Percentiles rank a stretch among this genome's conserved stretches.
These are phyloP conservation scores for Cassiopea andromeda DNA, from an alignment of 30 jellyfish, hydroid and myxozoan species.

Conservation along the genomic window DNA sequence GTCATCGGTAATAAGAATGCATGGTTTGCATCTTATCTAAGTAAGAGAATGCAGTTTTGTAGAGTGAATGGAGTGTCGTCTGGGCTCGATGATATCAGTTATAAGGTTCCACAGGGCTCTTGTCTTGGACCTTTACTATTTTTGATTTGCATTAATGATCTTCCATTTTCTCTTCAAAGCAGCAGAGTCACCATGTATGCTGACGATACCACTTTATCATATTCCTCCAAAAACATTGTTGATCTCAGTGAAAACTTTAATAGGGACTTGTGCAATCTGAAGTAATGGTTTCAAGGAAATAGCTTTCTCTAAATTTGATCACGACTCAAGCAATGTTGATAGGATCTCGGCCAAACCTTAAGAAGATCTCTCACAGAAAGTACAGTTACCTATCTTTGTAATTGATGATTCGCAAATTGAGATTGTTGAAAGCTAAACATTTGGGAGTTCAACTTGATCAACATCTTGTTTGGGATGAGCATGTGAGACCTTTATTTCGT, in stretches of 20 bases:
- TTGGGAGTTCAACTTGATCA: not conserved
- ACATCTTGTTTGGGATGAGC: constrained; percentile 5
- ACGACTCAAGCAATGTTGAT: not conserved
- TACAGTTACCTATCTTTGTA: not conserved
- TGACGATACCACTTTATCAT: not conserved
- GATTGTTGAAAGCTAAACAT: not conserved
- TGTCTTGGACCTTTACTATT: too few relatives aligned
- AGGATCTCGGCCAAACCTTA: constrained; percentile 5
- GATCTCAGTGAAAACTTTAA: not conserved
- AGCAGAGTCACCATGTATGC: constrained; percentile 14
- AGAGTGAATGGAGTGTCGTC: too few relatives aligned
- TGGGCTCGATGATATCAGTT: too few relatives aligned
- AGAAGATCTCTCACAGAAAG: not conserved
- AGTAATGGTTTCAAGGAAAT: not conserved
- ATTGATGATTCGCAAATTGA: not conserved
- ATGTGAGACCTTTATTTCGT: not conserved
- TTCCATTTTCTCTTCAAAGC: not conserved
- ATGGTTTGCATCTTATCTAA: too few relatives aligned
- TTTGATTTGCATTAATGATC: too few relatives aligned
- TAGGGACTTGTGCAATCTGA: not conserved
- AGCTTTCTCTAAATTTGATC: not conserved
- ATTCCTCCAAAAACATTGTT: constrained; percentile 16
- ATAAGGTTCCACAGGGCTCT: too few relatives aligned
- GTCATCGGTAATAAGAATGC: too few relatives aligned
- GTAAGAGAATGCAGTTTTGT: too few relatives aligned